A percentile compares a stretch with the other conserved stretches of the same genome.
These are phyloP conservation scores for Urocitellus parryii DNA, from an alignment of 2,113 vertebrate species.

Conservation along the genomic window DNA sequence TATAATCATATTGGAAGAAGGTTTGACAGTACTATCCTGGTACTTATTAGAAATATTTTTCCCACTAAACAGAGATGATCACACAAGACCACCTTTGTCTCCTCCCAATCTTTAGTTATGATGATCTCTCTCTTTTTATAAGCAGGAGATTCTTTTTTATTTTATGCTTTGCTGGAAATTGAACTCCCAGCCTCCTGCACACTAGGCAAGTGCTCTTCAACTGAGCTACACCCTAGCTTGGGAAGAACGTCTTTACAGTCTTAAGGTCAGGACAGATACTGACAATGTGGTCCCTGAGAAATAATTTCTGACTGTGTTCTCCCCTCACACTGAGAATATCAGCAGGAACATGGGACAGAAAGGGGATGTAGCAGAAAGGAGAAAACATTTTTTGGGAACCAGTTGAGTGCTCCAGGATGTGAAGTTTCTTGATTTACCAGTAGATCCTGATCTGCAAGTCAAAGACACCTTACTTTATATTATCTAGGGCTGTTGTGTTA, in stretches of 20 bases:
- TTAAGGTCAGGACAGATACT: conserved; percentile 6
- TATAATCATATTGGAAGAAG: conserved; percentile 41
- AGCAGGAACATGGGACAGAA: neutral
- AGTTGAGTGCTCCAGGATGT: neutral
- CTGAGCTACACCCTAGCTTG: neutral
- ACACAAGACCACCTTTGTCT: neutral
- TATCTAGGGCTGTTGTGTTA: conserved; percentile 27
- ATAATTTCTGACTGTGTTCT: neutral
- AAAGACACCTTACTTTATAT: conserved; percentile 50
- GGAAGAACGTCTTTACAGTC: conserved; percentile 30
- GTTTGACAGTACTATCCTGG: conserved; percentile 24
- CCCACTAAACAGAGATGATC: neutral
- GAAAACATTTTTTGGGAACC: conserved; percentile 8
- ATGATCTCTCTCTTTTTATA: conserved; percentile 25
- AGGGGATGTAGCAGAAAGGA: neutral
- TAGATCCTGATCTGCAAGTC: conserved; percentile 70
- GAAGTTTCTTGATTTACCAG: conserved; percentile 62
- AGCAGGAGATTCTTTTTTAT: conserved; percentile 24
- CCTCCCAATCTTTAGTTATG: conserved; percentile 19
- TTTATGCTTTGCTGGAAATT: neutral
- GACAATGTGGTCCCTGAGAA: neutral
- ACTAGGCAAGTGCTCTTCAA: neutral
- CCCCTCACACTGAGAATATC: neutral
- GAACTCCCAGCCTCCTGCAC: neutral
- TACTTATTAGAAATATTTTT: neutral